Percentiles rank a stretch among this genome's conserved stretches.
Conservation (phyloP, 2,113 vertebrate species). For the Oryzias woworae region DNA sequence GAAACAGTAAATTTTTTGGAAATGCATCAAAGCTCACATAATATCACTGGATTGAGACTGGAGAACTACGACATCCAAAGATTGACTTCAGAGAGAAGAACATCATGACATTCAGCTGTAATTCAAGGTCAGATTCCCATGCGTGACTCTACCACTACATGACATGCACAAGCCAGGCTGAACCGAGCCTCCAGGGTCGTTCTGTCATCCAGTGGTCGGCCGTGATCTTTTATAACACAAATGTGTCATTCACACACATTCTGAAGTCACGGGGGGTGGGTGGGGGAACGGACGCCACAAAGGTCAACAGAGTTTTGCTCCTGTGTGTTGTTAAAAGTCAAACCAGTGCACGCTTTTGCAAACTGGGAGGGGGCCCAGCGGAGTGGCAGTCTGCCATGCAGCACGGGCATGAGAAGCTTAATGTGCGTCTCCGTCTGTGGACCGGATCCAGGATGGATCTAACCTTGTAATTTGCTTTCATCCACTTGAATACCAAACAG, state of each 20-base stretch:
- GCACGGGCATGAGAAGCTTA: constrained; percentile 23
- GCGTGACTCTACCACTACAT: constrained; percentile 4
- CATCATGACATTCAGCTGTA: constrained; percentile 10
- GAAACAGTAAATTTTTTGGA: too few relatives aligned
- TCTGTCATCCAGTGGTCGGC: constrained; percentile 2
- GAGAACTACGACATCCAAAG: too few relatives aligned
- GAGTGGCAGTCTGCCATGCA: constrained; percentile 12
- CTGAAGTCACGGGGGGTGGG: not conserved
- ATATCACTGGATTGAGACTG: too few relatives aligned
- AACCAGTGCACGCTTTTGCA: constrained; percentile 17
- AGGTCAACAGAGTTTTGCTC: constrained; percentile 25
- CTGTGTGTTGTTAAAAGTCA: constrained; percentile 28
- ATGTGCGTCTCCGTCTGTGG: constrained; percentile 2
- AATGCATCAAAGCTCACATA: too few relatives aligned
- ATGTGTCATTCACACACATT: not conserved
- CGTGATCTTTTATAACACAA: constrained; percentile 8
- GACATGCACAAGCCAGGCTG: constrained; percentile 23
- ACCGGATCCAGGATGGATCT: constrained; percentile 14
- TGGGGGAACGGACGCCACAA: constrained; percentile 9
- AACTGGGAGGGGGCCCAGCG: constrained; percentile 19
- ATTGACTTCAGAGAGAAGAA: not conserved
- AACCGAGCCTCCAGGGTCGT: constrained; percentile 12
- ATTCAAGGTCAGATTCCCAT: constrained; percentile 11
- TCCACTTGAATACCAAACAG: constrained; percentile 24
- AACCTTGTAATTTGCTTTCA: constrained; percentile 27